These are phyloP conservation scores for Scrobipalpa atriplicella DNA, from an alignment of 2,888 invertebrate genomes.

Conservation along the genomic window DNA sequence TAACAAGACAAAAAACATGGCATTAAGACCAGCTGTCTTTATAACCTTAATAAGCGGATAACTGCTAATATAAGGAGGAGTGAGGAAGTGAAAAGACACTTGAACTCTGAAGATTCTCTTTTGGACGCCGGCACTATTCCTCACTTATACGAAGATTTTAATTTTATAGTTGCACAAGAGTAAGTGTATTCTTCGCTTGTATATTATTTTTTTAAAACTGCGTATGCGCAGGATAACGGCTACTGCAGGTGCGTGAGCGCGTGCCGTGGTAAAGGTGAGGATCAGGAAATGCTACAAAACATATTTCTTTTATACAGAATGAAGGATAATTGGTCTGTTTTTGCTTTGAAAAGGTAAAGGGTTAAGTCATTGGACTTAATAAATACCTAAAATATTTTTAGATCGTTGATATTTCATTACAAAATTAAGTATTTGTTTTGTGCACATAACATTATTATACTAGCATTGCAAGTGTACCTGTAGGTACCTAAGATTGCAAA, in stretches of 20 bases:
- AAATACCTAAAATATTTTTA: too few relatives aligned
- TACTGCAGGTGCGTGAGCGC: slow-evolving; percentile 17
- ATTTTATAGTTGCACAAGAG: neutral
- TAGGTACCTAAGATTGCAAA: too few relatives aligned
- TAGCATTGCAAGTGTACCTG: too few relatives aligned
- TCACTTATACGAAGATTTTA: neutral
- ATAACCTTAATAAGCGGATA: slow-evolving; percentile 12
- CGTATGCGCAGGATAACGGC: slow-evolving; percentile 22
- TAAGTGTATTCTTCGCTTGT: neutral
- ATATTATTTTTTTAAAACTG: neutral
- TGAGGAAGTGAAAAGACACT: neutral
- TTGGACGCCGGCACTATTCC: neutral
- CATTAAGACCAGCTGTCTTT: slow-evolving; percentile 12
- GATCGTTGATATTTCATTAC: too few relatives aligned
- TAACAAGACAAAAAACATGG: slow-evolving; percentile 4
- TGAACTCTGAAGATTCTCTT: neutral
- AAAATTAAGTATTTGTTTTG: too few relatives aligned
- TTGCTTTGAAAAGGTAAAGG: neutral
- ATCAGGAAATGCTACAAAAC: neutral
- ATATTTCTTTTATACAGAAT: neutral
- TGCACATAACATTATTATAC: too few relatives aligned
- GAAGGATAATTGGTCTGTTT: slow-evolving; percentile 11
- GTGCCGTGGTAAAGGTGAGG: slow-evolving; percentile 26
- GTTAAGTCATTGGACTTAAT: too few relatives aligned
- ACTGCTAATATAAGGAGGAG: neutral